Conservation (phyloP, 2,113 vertebrate species). For the Lampris incognitus region DNA sequence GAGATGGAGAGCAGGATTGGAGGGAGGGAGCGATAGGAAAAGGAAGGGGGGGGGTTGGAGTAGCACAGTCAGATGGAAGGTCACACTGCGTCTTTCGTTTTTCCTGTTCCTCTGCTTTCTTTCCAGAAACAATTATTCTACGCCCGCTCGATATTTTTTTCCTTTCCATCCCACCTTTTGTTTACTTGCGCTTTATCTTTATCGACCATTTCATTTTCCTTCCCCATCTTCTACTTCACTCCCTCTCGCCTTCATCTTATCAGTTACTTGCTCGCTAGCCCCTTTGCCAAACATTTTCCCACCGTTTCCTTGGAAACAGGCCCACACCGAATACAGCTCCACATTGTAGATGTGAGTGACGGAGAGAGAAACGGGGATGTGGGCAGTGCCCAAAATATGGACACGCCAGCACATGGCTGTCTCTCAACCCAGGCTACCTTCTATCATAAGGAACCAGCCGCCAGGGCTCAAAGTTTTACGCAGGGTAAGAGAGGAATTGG, state of each 20-base stretch:
- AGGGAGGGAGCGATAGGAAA: constrained; percentile 23
- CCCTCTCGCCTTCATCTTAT: constrained; percentile 59
- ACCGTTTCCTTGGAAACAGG: constrained; percentile 79
- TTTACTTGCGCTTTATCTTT: not conserved
- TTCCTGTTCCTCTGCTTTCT: not conserved
- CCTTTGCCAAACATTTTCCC: constrained; percentile 70
- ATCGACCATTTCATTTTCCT: constrained; percentile 19
- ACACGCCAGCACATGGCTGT: constrained; percentile 17
- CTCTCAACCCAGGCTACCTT: not conserved
- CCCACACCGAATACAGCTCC: constrained; percentile 61
- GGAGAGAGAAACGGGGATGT: constrained; percentile 26
- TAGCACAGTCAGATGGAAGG: constrained; percentile 32
- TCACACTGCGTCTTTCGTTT: constrained; percentile 22
- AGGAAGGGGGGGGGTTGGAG: constrained; percentile 25
- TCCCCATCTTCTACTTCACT: constrained; percentile 16
- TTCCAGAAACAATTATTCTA: not conserved
- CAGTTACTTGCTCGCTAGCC: constrained; percentile 50
- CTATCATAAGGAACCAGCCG: constrained; percentile 15
- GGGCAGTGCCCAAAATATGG: constrained; percentile 43
- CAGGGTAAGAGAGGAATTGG: constrained; percentile 5
- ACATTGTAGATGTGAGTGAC: constrained; percentile 57
- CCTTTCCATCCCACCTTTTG: not conserved
- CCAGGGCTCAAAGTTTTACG: not conserved
- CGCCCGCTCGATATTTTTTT: not conserved
- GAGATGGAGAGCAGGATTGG: constrained; percentile 9